These are phyloP conservation scores for Malthinus flaveolus DNA, from an alignment of 2,888 invertebrate species.

Conservation along the genomic window DNA sequence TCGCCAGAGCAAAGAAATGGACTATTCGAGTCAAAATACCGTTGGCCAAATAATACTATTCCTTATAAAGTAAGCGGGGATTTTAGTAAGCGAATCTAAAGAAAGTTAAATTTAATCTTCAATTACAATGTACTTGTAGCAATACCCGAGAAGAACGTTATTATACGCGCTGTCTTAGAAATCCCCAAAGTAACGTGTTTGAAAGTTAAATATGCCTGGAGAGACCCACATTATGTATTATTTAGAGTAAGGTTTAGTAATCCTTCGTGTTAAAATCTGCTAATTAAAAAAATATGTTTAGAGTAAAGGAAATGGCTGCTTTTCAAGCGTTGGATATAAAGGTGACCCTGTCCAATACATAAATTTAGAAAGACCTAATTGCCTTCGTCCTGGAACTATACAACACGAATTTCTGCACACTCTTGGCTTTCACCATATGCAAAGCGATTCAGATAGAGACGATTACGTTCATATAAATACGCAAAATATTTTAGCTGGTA, in stretches of 20 bases:
- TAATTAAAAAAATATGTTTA: neutral
- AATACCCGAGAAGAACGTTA: neutral
- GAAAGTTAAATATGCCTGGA: neutral
- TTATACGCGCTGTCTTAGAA: neutral
- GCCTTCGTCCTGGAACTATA: conserved; percentile 66
- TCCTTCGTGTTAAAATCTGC: neutral
- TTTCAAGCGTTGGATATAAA: conserved; percentile 18
- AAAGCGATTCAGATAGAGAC: conserved; percentile 77
- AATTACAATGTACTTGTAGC: neutral
- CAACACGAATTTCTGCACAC: conserved; percentile 81
- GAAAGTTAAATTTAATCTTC: neutral
- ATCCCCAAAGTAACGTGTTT: conserved; percentile 5
- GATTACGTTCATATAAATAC: conserved; percentile 72
- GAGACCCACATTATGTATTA: conserved; percentile 2
- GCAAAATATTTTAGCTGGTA: conserved; percentile 64
- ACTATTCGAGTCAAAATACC: neutral
- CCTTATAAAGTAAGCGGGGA: neutral
- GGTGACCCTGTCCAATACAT: neutral
- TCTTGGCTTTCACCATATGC: conserved; percentile 82
- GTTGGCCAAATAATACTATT: neutral
- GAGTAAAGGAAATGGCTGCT: conserved; percentile 10
- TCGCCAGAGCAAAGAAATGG: neutral
- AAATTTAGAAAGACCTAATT: conserved; percentile 41
- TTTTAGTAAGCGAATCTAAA: neutral
- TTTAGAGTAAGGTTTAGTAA: conserved; percentile 5